A percentile compares a stretch with the other conserved stretches of the same genome.
Conservation (phyloP, 2,888 invertebrate genomes). For the Anodontia alba region DNA sequence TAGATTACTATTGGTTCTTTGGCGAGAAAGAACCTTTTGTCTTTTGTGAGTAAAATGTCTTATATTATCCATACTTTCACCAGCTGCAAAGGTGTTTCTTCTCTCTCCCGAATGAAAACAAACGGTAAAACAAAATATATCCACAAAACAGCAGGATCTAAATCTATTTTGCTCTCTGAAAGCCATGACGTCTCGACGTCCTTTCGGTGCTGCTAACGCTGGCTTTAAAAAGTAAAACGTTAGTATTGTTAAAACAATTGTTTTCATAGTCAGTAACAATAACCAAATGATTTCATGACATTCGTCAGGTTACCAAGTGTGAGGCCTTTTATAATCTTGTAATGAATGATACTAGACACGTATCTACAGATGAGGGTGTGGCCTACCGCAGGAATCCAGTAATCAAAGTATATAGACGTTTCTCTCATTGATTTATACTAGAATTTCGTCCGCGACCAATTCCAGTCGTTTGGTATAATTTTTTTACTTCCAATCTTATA, state of each 20-base stretch:
- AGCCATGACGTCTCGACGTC: constrained; percentile 10
- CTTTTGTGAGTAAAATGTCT: background rate
- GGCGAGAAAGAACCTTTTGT: background rate
- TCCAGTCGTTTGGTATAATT: too few relatives aligned
- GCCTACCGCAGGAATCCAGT: background rate
- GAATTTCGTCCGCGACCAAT: background rate
- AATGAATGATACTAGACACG: constrained; percentile 10
- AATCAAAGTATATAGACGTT: background rate
- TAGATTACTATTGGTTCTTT: background rate
- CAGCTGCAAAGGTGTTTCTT: background rate
- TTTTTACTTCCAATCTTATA: too few relatives aligned
- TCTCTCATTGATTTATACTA: background rate
- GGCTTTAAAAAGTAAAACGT: constrained; percentile 4
- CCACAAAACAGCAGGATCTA: constrained; percentile 10
- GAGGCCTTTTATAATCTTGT: constrained; percentile 9
- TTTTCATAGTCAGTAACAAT: constrained; percentile 3
- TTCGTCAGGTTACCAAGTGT: background rate
- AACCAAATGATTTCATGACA: constrained; percentile 8
- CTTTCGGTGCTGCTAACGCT: background rate
- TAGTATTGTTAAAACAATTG: background rate
- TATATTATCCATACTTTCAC: background rate
- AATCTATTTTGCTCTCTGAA: background rate
- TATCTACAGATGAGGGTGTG: background rate
- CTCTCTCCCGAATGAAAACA: constrained; percentile 5
- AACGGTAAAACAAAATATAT: constrained; percentile 15